A percentile compares a stretch with the other conserved stretches of the same genome.
Evolutionary conservation across 2,888 invertebrate species (phyloP).

Genomic region (Agapetus fuscipes): DNA sequence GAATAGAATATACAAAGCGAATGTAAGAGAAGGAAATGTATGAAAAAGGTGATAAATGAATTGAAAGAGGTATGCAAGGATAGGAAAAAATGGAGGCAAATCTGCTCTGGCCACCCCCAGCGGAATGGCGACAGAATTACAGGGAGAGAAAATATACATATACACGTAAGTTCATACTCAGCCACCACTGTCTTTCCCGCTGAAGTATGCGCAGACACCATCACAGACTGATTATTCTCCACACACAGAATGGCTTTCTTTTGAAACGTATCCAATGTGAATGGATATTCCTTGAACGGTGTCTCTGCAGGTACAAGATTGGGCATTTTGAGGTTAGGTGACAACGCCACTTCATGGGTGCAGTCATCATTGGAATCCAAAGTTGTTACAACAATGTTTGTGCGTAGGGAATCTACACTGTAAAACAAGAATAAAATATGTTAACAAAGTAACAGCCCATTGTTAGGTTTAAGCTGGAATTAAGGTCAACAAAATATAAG

Average conservation of each 20-base stretch:
- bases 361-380: slow-evolving; percentile 88
- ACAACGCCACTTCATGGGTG: slow-evolving; percentile 92
- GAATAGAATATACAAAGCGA: too few relatives aligned
- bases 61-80: too few relatives aligned
- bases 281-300: slow-evolving; percentile 88
- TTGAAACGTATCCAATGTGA: slow-evolving; percentile 95
- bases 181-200: slow-evolving; percentile 99
- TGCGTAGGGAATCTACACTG: slow-evolving; percentile 65
- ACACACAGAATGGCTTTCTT: slow-evolving; percentile 93
- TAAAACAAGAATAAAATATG: slow-evolving; percentile 23
- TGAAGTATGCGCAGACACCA: slow-evolving; percentile 98
- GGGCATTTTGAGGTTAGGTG: slow-evolving; percentile 73
- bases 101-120: too few relatives aligned
- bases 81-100: too few relatives aligned
- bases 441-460: slow-evolving; percentile 1
- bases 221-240: slow-evolving; percentile 94
- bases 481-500: slow-evolving; percentile 1
- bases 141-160: too few relatives aligned
- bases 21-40: too few relatives aligned
- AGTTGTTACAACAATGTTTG: slow-evolving; percentile 77
- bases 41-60: too few relatives aligned
- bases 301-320: slow-evolving; percentile 48
- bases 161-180: too few relatives aligned
- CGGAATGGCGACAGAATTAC: too few relatives aligned
- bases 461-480: slow-evolving; percentile 1